Percentiles rank a stretch among this genome's conserved stretches.
These are phyloP conservation scores for Steatornis caripensis DNA, from an alignment of 2,113 vertebrate genomes.

Conservation along the genomic window DNA sequence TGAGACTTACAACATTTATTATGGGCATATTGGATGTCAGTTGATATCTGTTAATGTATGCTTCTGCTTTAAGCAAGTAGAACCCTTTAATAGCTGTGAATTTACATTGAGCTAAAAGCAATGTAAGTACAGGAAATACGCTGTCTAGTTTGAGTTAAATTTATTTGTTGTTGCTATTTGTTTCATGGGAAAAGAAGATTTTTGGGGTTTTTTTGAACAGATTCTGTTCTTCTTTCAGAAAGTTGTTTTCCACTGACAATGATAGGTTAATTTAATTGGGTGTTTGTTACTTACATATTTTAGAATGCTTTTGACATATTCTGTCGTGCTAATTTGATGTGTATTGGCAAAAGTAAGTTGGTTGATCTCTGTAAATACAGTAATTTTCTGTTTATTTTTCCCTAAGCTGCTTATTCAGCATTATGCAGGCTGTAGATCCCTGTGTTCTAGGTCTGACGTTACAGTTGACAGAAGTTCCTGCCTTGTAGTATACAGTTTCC, in stretches of 20 bases:
- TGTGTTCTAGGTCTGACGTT: not conserved
- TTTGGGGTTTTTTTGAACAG: not conserved
- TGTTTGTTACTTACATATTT: not conserved
- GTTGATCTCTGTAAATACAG: not conserved
- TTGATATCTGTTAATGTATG: not conserved
- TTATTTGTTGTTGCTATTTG: not conserved
- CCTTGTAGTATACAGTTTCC: not conserved
- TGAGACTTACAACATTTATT: not conserved
- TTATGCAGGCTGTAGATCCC: not conserved
- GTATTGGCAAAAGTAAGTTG: not conserved
- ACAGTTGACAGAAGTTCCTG: not conserved
- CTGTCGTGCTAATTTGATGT: not conserved
- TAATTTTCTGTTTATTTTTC: not conserved
- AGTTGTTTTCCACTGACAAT: not conserved
- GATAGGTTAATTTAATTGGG: not conserved
- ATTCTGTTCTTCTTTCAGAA: not conserved
- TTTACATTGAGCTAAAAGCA: not conserved
- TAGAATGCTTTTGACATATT: not conserved
- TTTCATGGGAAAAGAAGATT: not conserved
- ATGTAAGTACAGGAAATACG: not conserved
- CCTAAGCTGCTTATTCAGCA: not conserved
- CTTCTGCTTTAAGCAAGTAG: not conserved
- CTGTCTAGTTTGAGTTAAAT: not conserved
- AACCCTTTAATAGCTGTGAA: not conserved
- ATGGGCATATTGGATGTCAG: not conserved